Percentiles rank a stretch among this genome's conserved stretches.
Evolutionary conservation across 2,888 invertebrate genomes (phyloP).

Genomic region (Machimus atricapillus): DNA sequence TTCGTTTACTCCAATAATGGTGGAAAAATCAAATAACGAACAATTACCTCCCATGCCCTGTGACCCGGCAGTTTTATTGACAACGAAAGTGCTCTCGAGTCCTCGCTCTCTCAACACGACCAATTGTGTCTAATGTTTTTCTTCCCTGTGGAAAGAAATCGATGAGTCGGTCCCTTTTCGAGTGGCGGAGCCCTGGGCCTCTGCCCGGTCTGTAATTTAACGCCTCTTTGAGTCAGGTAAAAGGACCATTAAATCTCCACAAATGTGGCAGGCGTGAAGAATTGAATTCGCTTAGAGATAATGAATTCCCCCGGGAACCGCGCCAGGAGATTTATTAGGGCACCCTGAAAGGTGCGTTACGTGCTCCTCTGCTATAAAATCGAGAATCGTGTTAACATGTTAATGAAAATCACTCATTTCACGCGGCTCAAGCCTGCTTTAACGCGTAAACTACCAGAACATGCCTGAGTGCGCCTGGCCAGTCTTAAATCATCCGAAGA

Average conservation of each 20-base stretch:
- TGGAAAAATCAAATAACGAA: slow-evolving; percentile 23
- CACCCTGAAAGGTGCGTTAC: slow-evolving; percentile 19
- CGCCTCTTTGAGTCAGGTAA: slow-evolving; percentile 33
- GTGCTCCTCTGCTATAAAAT: slow-evolving; percentile 14
- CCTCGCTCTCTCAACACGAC: slow-evolving; percentile 4
- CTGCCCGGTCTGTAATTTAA: slow-evolving; percentile 18
- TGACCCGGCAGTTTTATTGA: slow-evolving; percentile 17
- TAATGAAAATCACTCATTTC: slow-evolving; percentile 34
- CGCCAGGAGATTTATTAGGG: neutral
- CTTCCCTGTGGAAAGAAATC: neutral
- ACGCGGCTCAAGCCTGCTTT: neutral
- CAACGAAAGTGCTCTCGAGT: slow-evolving; percentile 1
- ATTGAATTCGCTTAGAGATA: slow-evolving; percentile 11
- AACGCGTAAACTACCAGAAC: neutral
- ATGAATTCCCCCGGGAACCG: slow-evolving; percentile 16
- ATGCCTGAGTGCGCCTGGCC: neutral
- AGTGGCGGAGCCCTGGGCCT: neutral
- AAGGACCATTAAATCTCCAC: slow-evolving; percentile 36
- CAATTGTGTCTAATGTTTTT: slow-evolving; percentile 27
- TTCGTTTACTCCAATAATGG: neutral
- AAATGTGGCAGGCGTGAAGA: slow-evolving; percentile 37
- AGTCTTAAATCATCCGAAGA: neutral
- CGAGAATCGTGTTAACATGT: slow-evolving; percentile 5
- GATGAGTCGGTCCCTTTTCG: neutral
- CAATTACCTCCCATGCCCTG: neutral